Percentiles rank a stretch among this genome's conserved stretches.
phyloP scores from a whole-genome alignment of 2,888 invertebrate genomes.

The Mesopsocus fuscifrons region DNA sequence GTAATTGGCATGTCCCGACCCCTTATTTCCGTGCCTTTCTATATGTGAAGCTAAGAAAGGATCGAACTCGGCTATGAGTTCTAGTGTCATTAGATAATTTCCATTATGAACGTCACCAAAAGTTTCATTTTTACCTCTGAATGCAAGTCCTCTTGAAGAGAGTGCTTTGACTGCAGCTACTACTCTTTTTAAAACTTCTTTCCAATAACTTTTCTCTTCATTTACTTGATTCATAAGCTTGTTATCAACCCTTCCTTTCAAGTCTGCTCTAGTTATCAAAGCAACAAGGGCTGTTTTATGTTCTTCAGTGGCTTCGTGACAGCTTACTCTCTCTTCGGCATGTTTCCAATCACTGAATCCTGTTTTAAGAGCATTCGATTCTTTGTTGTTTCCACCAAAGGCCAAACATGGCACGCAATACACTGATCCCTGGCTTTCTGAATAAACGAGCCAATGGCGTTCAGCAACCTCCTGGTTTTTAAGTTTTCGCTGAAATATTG shows the following conservation, averaged over 20 bases:
- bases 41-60: slow-evolving; percentile 14
- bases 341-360: background rate
- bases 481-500: no score
- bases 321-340: background rate
- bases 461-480: no score
- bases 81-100: slow-evolving; percentile 13
- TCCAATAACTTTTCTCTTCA: background rate
- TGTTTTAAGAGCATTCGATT: background rate
- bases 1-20: background rate
- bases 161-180: slow-evolving; percentile 14
- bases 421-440: no score
- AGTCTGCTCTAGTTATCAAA: background rate
- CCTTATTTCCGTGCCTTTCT: background rate
- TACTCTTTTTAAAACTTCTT: slow-evolving; percentile 11
- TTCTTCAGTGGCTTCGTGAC: background rate
- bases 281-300: background rate
- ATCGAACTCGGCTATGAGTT: slow-evolving; percentile 15
- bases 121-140: slow-evolving; percentile 13
- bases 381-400: no score
- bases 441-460: no score
- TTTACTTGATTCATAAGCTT: background rate
- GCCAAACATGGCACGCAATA: no score
- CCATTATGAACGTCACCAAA: slow-evolving; percentile 14
- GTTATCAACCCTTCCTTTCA: background rate
- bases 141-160: slow-evolving; percentile 14